Evolutionary conservation across 2,888 invertebrate genomes (phyloP).

Genomic region (Carabus problematicus): DNA sequence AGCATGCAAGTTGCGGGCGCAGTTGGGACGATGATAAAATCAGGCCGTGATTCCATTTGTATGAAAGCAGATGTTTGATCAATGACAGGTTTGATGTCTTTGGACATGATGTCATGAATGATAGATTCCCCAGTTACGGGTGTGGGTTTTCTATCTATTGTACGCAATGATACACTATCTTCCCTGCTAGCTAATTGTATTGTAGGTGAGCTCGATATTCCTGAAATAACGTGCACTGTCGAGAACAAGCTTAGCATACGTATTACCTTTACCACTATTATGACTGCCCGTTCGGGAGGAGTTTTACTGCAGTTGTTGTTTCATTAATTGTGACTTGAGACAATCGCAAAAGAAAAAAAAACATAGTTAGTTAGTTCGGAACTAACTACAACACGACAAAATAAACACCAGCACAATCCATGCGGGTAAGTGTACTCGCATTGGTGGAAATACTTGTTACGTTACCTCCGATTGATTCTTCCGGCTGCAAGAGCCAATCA

Average conservation of each 20-base stretch:
- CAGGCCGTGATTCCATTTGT: slow-evolving; percentile 55
- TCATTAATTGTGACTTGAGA: slow-evolving; percentile 21
- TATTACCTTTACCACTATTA: slow-evolving; percentile 32
- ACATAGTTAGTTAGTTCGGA: slow-evolving; percentile 46
- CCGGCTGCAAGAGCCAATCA: slow-evolving; percentile 56
- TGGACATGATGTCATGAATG: slow-evolving; percentile 46
- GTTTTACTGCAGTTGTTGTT: slow-evolving; percentile 41
- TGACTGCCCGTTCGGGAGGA: slow-evolving; percentile 32
- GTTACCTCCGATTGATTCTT: slow-evolving; percentile 55
- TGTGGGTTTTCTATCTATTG: background rate
- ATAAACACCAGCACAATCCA: slow-evolving; percentile 51
- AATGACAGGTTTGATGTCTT: slow-evolving; percentile 46
- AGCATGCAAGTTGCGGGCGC: slow-evolving; percentile 23
- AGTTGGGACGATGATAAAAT: slow-evolving; percentile 32
- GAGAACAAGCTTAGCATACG: slow-evolving; percentile 44
- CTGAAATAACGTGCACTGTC: slow-evolving; percentile 59
- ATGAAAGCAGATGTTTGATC: slow-evolving; percentile 57
- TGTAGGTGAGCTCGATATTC: slow-evolving; percentile 57
- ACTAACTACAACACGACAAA: slow-evolving; percentile 51
- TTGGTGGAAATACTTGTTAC: slow-evolving; percentile 47
- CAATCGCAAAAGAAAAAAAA: slow-evolving; percentile 43
- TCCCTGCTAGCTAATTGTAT: slow-evolving; percentile 56
- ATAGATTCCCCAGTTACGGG: slow-evolving; percentile 44
- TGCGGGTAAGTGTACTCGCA: slow-evolving; percentile 53
- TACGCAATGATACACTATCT: slow-evolving; percentile 48